Base-by-base conservation (phyloP, 2,888 invertebrate species). In the Dascillus cervinus region DNA sequence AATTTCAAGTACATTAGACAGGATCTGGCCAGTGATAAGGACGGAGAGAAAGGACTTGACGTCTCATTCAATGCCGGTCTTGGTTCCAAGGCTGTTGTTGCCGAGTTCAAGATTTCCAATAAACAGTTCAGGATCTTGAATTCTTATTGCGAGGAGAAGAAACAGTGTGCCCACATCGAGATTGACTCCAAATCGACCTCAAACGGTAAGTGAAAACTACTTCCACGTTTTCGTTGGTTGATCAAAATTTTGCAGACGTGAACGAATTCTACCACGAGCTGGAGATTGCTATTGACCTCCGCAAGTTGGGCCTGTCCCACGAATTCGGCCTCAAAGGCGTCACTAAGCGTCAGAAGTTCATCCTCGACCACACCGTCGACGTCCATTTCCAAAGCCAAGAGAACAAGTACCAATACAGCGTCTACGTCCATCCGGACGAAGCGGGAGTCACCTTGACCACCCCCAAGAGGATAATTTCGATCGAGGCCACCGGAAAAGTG, bases 61-160 rank as follows among this genome's bases (percentile, higher is more conserved):
- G 72, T 72, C 3, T 73, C 77, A 42, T 70, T 84, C 41, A 82
- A 82, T 53, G 72, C 79, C 2, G 75, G 73, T 11, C 69, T 84
- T 27, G 84, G 83, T 1, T 74, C 74, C 1, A 75, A 77, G 39
- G 82, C 79, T 43, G 72, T 82, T 33, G 78, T 82, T 3, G 74
- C 78, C 0, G 82, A 82, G 46, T 64, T 79, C 1, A 82, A 82
- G 46, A 56, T 79, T 27, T 82, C 85, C 22, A 79, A 82, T 62
- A 72, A 81, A 41, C 82, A 83, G 44, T 76, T 82, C 57, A 77
- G 80, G 50, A 68, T 75, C 25, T 75, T 79, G 8, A 71, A 78
- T 41, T 79, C 82, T 6, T 79, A 80, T 57, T 86, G 86, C 56
- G 83, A 85, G 46, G 81, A 82, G 55, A 82, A 80, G 64, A 81